Base-by-base conservation (phyloP, 2,888 invertebrate genomes). In the Aspidiotus destructor region DNA sequence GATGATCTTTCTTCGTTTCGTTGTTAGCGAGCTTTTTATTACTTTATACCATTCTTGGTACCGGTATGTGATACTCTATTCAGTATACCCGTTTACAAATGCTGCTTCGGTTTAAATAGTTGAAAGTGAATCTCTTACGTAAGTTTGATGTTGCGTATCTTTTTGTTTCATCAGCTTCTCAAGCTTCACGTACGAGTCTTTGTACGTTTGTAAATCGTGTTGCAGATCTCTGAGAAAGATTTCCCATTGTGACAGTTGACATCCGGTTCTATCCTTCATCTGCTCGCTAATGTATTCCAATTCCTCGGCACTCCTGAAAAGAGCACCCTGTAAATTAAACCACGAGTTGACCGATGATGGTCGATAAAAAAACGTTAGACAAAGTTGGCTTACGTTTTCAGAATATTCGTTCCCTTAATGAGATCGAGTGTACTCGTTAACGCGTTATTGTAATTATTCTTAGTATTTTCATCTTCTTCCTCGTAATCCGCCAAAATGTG, bases 161-260 rank as follows among this genome's bases (percentile, higher is more conserved):
- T 68, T 68, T 11, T 68, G 61, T 17, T 41, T 54, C 53, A 68
- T 68, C 13, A 68, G 41, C 44, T 61, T 53, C 42, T 68, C 68
- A 3, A 68, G 28, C 55, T 61, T 68, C 9, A 53, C 41, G 42
- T 68, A 41, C 7, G 68, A 15, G 13, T 68, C 40, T 55, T 68
- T 68, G 44, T 68, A 68, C 8, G 68, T 62, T 55, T 68, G 68
- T 41, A 68, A 62, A 68, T 68, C 68, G 15, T 68, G 54, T n/a
- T 68, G 53, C 40, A 68, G 53, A 62, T 61, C 68, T 62, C 41
- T 62, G 7, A 68, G 41, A 55, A 68, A 68, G 41, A 44, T 8
- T 54, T 68, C 68, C 68, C 68, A 68, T 9, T 55, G 68, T 9
- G 62, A 62, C 11, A 68, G 15, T 41, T 68, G 53, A 53, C 44